Conservation (phyloP, 2,113 vertebrate species). For the Scomber scombrus region DNA sequence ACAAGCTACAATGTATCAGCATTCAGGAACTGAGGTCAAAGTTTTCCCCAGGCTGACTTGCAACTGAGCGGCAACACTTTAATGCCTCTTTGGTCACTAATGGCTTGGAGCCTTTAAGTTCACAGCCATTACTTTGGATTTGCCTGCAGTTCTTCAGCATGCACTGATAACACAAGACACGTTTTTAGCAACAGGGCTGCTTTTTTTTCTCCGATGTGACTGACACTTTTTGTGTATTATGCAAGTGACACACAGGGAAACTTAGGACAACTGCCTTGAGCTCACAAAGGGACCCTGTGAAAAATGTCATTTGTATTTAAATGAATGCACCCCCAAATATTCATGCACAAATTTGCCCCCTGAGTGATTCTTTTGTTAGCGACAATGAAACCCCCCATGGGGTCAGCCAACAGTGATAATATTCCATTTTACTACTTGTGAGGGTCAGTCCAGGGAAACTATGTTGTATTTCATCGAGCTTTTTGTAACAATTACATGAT, state of each 20-base stretch:
- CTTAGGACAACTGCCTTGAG: not conserved
- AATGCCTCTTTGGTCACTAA: conserved; percentile 45
- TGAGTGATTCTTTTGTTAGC: too few species aligned
- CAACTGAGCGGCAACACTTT: conserved; percentile 19
- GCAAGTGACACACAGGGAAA: not conserved
- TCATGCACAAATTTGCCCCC: not conserved
- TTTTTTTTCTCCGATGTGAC: not conserved
- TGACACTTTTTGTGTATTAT: not conserved
- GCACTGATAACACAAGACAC: not conserved
- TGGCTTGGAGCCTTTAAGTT: conserved; percentile 32
- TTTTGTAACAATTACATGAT: not conserved
- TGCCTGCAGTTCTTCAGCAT: conserved; percentile 38
- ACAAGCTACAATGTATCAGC: not conserved
- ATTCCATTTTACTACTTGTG: not conserved
- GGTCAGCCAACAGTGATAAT: too few species aligned
- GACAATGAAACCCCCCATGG: too few species aligned
- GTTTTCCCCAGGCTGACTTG: conserved; percentile 4
- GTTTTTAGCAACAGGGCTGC: conserved; percentile 8
- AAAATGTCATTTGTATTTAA: not conserved
- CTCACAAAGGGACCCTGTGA: not conserved
- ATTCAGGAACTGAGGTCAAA: conserved; percentile 34
- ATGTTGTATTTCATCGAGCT: not conserved
- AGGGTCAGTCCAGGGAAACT: not conserved
- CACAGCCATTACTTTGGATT: conserved; percentile 23
- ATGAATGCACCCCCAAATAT: not conserved